Evolutionary conservation across 2,797 vertebrate genomes (phyloP).

Genomic region (Chaetodon trifasciatus): DNA sequence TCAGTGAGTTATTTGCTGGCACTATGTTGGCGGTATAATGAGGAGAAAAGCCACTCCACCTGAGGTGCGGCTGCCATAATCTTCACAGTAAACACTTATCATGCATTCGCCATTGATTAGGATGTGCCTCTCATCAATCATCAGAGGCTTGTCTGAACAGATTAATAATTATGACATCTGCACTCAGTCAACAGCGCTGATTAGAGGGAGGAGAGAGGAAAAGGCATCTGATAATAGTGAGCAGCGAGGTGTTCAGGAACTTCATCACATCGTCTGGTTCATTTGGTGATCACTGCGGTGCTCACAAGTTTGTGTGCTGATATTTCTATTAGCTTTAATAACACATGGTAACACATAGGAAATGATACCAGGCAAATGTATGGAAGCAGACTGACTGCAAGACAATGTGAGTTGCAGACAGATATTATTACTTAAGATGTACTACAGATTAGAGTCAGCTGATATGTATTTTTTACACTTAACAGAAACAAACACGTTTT

Average conservation of each 20-base stretch:
- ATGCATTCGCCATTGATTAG: constrained; percentile 86
- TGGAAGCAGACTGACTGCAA: background rate
- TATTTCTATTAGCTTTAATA: constrained; percentile 51
- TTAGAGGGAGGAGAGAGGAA: constrained; percentile 70
- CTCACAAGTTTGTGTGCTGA: constrained; percentile 54
- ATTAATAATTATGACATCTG: constrained; percentile 87
- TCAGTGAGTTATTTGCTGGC: constrained; percentile 74
- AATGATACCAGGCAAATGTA: background rate
- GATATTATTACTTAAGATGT: background rate
- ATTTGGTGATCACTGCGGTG: constrained; percentile 55
- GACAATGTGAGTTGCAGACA: background rate
- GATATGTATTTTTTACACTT: background rate
- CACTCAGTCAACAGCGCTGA: constrained; percentile 80
- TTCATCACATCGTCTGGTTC: constrained; percentile 56
- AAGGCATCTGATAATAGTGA: constrained; percentile 60
- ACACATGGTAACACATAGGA: background rate
- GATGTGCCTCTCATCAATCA: constrained; percentile 87
- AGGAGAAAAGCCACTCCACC: constrained; percentile 82
- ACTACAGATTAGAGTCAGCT: too few relatives aligned
- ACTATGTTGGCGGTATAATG: constrained; percentile 79
- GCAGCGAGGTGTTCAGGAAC: constrained; percentile 64
- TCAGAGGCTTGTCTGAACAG: constrained; percentile 79
- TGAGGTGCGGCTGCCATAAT: constrained; percentile 79
- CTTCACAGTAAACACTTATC: constrained; percentile 87
- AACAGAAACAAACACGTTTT: background rate